These are phyloP conservation scores for Emmelina monodactyla DNA, from an alignment of 2,888 invertebrate genomes.

Conservation along the genomic window DNA sequence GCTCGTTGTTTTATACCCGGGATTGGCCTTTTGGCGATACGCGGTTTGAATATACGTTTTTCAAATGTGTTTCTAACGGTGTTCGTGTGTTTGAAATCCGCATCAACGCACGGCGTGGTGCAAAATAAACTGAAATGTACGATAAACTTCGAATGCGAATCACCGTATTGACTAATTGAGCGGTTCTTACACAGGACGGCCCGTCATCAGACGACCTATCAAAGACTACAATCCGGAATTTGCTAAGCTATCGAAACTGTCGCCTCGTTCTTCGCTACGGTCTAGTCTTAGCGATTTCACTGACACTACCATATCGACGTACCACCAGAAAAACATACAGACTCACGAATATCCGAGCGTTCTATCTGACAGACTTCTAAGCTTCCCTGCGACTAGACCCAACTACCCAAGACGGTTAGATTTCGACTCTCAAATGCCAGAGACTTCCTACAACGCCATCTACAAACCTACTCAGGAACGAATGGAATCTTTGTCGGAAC, in stretches of 20 bases:
- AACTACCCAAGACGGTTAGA: conserved; percentile 47
- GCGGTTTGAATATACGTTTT: conserved; percentile 10
- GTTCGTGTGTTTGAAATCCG: conserved; percentile 16
- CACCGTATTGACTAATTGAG: conserved; percentile 11
- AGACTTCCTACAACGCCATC: conserved; percentile 40
- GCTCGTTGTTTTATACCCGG: neutral
- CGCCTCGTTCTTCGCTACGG: conserved; percentile 52
- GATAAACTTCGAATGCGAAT: conserved; percentile 16
- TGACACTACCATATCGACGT: conserved; percentile 57
- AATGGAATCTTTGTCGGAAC: conserved; percentile 49
- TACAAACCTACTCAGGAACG: conserved; percentile 40
- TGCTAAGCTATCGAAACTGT: conserved; percentile 37
- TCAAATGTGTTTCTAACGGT: conserved; percentile 27
- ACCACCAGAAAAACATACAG: conserved; percentile 46
- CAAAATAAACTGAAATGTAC: conserved; percentile 63
- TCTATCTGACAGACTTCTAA: conserved; percentile 46
- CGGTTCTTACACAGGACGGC: conserved; percentile 38
- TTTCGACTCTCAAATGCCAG: conserved; percentile 46
- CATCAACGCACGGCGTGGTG: conserved; percentile 17
- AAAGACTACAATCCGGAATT: conserved; percentile 56
- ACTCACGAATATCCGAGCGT: conserved; percentile 52
- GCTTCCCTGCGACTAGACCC: conserved; percentile 38
- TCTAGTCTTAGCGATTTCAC: conserved; percentile 61
- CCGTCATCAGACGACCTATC: conserved; percentile 48
- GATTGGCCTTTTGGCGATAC: conserved; percentile 3